Evolutionary conservation across 2,888 invertebrate genomes (phyloP), one percentile per base, ranked within the genome.

Genomic region (Drosophila limbata): DNA sequence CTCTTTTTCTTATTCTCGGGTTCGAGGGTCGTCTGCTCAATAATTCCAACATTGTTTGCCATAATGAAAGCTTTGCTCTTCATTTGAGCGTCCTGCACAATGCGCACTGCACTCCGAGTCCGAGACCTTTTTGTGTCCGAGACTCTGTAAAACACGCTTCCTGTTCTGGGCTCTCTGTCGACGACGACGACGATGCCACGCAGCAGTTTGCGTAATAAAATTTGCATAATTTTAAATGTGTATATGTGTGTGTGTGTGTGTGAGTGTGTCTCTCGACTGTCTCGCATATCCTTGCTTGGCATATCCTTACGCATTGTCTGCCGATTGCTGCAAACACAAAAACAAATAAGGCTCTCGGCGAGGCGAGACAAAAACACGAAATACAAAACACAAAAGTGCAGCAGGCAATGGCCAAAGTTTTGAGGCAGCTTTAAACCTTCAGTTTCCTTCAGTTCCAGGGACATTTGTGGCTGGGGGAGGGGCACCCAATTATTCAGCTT

Each of bases 151-250:
- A 79, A 82, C 82, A 82, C 64, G 81, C 78, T 89, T 82, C 72
- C 75, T 79, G 82, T 73, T 52, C 55, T 65, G 72, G 50, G 67
- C 62, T 17, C 44, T 48, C 15, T 33, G 15, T 48, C 17, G 17
- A 17, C n/a, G 52, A 4, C 52, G 10, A 4, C 40, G 53, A 40
- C 65, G 67, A 79, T 69, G 84, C 79, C 74, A 81, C 84, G 90
- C 87, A 89, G 82, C 89, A 91, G 91, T 92, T 92, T 92, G 91
- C 90, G 90, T 91, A 91, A 91, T 90, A 88, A 90, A 92, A 92
- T 92, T 92, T 92, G 91, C 92, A 92, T 92, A 91, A 91, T 92
- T 92, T 91, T 75, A 88, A 89, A 79, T 88, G 71, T 77, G 69
- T 75, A 57, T 47, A 68, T 47, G 69, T 57, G 63, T 59, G 51